Base-by-base conservation (phyloP, 1,140 invertebrate species). In the Hyles euphorbiae region DNA sequence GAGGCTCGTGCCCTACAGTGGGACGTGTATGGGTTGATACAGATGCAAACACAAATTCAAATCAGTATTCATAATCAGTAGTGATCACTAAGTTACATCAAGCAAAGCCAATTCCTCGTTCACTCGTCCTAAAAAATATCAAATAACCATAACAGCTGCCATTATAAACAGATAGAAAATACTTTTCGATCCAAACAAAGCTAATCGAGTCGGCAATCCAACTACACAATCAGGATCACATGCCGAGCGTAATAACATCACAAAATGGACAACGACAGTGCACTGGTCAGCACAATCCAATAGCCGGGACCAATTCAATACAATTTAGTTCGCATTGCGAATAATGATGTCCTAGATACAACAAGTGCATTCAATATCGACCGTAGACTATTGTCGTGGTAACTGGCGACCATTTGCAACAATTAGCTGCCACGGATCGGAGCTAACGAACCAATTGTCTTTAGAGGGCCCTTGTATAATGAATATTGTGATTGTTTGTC, bases 361-460 rank as follows among this genome's bases (percentile, higher is more conserved):
- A 50, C 55, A 54, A 72, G 59, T 72, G 67, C 70, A 70, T 61
- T 65, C 56, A 58, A 53, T 56, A 55, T 32, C 61, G 46, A 58
- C 5, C 58, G 64, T 64, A 72, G 75, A 77, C 74, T 74, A 80
- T 77, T 74, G 69, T 68, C 65, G 64, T 67, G 69, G 50, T 72
- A 74, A 78, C 76, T 70, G 65, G 66, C 67, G 61, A 64, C 72
- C 74, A 75, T 84, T 84, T 78, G 81, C 81, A 76, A 81, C 76
- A 84, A 84, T 84, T 84, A 82, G 72, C 71, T 59, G 64, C 73
- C 75, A 69, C 73, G 72, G 68, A 61, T 55, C 58, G 60, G 63
- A 67, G 45, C 77, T 79, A 82, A 82, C 74, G 78, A 82, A 80
- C 68, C 76, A 81, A 81, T 84, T 82, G 79, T 81, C 61, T 57